These are phyloP conservation scores for Anguilla rostrata DNA, from an alignment of 2,113 vertebrate genomes.

Conservation along the genomic window DNA sequence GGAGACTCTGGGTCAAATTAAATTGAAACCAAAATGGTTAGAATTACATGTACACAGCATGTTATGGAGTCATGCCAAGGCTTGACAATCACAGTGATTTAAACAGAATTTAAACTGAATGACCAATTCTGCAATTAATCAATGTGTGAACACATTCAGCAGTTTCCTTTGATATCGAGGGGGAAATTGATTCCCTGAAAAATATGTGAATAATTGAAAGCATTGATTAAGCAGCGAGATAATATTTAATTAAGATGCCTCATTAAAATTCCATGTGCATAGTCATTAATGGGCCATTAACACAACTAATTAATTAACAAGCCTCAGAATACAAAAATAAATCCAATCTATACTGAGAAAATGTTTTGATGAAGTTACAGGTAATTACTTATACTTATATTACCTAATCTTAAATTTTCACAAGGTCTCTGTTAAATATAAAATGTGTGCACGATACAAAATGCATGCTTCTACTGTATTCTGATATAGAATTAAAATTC, in stretches of 20 bases:
- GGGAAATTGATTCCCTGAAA: conserved; percentile 67
- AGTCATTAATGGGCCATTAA: conserved; percentile 73
- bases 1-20: conserved; percentile 54
- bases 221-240: conserved; percentile 78
- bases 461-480: neutral
- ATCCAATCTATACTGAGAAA: conserved; percentile 69
- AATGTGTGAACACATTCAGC: conserved; percentile 52
- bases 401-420: conserved; percentile 57
- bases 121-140: conserved; percentile 63
- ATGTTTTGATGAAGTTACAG: conserved; percentile 69
- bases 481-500: neutral
- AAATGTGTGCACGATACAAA: conserved; percentile 50
- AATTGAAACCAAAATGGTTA: conserved; percentile 66
- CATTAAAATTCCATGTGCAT: conserved; percentile 68
- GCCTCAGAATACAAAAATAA: conserved; percentile 67
- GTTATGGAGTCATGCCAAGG: conserved; percentile 58
- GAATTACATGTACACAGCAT: conserved; percentile 54
- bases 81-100: conserved; percentile 55
- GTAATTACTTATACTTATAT: conserved; percentile 37
- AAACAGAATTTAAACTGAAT: conserved; percentile 64
- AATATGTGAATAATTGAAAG: conserved; percentile 76
- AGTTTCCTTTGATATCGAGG: conserved; percentile 44
- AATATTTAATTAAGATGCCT: conserved; percentile 78
- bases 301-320: conserved; percentile 75
- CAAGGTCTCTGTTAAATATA: conserved; percentile 51